Evolutionary conservation across 2,888 invertebrate species (phyloP).

Genomic region (Eristalis arbustorum): DNA sequence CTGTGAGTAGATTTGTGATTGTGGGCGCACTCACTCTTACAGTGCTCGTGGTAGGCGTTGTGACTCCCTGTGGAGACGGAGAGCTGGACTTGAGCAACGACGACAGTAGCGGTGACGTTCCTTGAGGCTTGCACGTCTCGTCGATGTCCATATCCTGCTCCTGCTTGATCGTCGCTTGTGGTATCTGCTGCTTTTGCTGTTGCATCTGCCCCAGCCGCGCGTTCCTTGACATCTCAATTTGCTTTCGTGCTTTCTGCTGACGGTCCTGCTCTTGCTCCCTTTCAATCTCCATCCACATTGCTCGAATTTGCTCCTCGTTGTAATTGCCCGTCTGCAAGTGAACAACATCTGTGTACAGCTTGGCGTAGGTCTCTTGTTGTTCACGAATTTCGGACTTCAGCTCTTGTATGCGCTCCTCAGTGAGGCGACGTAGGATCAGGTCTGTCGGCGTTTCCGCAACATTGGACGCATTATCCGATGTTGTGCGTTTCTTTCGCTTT

Average conservation of each 20-base stretch:
- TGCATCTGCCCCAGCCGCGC: slow-evolving; percentile 81
- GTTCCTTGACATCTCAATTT: slow-evolving; percentile 82
- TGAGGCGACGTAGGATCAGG: slow-evolving; percentile 88
- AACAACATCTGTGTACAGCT: slow-evolving; percentile 83
- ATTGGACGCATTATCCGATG: slow-evolving; percentile 78
- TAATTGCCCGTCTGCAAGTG: slow-evolving; percentile 81
- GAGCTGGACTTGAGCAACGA: slow-evolving; percentile 89
- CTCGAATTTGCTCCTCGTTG: slow-evolving; percentile 87
- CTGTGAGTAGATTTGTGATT: slow-evolving; percentile 79
- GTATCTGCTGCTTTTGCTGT: slow-evolving; percentile 24
- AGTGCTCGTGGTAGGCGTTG: slow-evolving; percentile 72
- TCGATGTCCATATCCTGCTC: slow-evolving; percentile 73
- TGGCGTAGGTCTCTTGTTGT: slow-evolving; percentile 87
- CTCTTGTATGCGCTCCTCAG: slow-evolving; percentile 89
- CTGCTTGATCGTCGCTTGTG: slow-evolving; percentile 23
- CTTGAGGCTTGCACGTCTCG: slow-evolving; percentile 77
- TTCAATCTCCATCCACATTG: slow-evolving; percentile 88
- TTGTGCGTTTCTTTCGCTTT: slow-evolving; percentile 88
- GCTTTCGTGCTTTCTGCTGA: slow-evolving; percentile 84
- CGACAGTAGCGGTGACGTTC: slow-evolving; percentile 88
- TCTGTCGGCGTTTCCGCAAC: slow-evolving; percentile 87
- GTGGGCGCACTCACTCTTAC: slow-evolving; percentile 78
- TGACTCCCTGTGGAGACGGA: slow-evolving; percentile 79
- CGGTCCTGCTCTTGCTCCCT: slow-evolving; percentile 83
- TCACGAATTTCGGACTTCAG: slow-evolving; percentile 86